Evolutionary conservation across 2,888 invertebrate species (phyloP), one percentile per base, ranked within the genome.

Genomic region (Torymus tubicola): DNA sequence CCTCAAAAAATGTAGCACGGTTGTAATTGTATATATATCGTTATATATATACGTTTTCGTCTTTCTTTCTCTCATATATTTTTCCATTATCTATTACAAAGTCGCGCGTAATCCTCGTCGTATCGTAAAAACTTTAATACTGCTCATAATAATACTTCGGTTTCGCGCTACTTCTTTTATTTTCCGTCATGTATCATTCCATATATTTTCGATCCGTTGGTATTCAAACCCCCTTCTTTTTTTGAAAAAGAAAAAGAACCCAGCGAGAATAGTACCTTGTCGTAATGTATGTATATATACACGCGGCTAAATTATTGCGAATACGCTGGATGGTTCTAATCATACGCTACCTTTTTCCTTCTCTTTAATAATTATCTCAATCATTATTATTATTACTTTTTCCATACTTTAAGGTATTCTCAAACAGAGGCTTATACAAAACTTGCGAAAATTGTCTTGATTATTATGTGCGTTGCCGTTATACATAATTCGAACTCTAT

Each of bases 71-170:
- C 8, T 4, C 42, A 8, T n/a, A n/a, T n/a, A n/a, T 8, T 42
- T 42, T 42, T 8, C 10, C 42, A 42, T 42, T 42, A 8, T 42
- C 42, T 8, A 42, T 42, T 69, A 78, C 58, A 78, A 72, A 60
- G 21, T 68, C 53, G 61, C 78, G 67, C 58, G 78, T 57, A 63
- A 64, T 70, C 55, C 55, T 70, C 68, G 61, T 75, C 58, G 64
- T 58, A 71, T 78, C 71, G 78, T 71, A 78, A 68, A 78, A 78
- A 73, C 71, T 78, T 72, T 78, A 78, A 78, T 78, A 78, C 72
- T 78, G 78, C 57, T 78, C 31, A 53, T 68, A 72, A 78, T 78
- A 78, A 78, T 78, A 78, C 72, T 81, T 81, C 16, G 60, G 70
- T 80, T 72, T 55, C 57, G 8, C 42, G 18, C 3, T 60, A 60